Percentiles rank a stretch among this genome's conserved stretches.
These are phyloP conservation scores for Contarinia nasturtii DNA, from an alignment of 1,140 invertebrate genomes.

Conservation along the genomic window DNA sequence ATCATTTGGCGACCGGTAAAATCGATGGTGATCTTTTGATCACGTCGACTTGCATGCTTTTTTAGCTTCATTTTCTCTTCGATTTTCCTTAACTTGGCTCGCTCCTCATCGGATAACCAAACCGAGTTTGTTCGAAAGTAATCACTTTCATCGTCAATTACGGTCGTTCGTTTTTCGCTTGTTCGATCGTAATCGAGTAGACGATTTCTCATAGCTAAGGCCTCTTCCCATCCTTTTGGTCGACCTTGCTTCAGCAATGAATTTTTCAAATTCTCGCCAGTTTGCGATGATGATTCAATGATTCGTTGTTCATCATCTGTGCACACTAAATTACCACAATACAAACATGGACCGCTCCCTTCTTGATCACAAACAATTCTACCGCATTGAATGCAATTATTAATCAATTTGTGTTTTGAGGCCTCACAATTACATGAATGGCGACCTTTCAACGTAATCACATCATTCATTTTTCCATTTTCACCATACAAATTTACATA, in stretches of 20 bases:
- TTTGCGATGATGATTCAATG: constrained; percentile 42
- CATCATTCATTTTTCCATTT: constrained; percentile 43
- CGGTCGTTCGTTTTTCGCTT: constrained; percentile 65
- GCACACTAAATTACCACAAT: constrained; percentile 68
- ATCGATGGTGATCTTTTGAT: constrained; percentile 60
- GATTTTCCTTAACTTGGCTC: constrained; percentile 44
- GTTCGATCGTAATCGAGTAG: constrained; percentile 75
- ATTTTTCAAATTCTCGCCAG: constrained; percentile 45
- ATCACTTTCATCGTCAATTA: constrained; percentile 90
- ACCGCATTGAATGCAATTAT: constrained; percentile 88
- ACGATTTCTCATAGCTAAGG: constrained; percentile 59
- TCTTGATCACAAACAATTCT: constrained; percentile 91
- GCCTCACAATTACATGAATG: constrained; percentile 85
- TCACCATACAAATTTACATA: constrained; percentile 54
- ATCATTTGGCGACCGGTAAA: constrained; percentile 47
- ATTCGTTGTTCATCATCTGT: constrained; percentile 52
- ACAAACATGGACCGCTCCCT: constrained; percentile 88
- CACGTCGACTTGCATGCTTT: constrained; percentile 46
- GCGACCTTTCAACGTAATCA: constrained; percentile 50
- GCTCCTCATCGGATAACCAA: constrained; percentile 58
- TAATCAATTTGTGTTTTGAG: constrained; percentile 70
- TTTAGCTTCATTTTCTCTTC: constrained; percentile 46
- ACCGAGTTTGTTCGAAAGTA: constrained; percentile 69
- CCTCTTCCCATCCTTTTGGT: constrained; percentile 38
- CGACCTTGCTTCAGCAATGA: constrained; percentile 42